Conservation (phyloP, 2,113 vertebrate species). For the Prolemur simus region DNA sequence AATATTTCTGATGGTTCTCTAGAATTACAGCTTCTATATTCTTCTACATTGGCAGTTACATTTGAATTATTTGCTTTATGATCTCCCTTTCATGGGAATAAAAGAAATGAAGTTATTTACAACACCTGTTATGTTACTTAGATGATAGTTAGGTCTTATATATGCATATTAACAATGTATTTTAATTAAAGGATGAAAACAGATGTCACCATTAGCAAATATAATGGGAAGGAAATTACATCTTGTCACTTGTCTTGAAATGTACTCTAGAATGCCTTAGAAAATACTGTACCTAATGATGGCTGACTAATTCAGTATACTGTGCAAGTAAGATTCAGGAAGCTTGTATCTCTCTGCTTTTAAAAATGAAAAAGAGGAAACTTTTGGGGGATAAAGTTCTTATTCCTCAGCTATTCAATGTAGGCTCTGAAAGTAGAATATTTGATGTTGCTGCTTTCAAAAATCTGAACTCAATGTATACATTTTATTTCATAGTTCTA, state of each 20-base stretch:
- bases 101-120: slow-evolving; percentile 55
- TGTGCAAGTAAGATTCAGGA: slow-evolving; percentile 11
- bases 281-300: slow-evolving; percentile 57
- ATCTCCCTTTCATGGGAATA: slow-evolving; percentile 33
- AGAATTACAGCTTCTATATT: background rate
- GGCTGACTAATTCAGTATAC: slow-evolving; percentile 43
- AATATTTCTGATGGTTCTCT: background rate
- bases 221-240: slow-evolving; percentile 75
- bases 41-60: background rate
- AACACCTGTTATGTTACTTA: slow-evolving; percentile 58
- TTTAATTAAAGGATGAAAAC: slow-evolving; percentile 77
- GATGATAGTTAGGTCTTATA: slow-evolving; percentile 26
- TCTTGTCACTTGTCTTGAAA: slow-evolving; percentile 73
- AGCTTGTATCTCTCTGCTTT: slow-evolving; percentile 36
- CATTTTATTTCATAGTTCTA: background rate
- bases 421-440: slow-evolving; percentile 10
- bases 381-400: background rate
- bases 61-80: slow-evolving; percentile 32
- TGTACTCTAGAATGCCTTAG: slow-evolving; percentile 36
- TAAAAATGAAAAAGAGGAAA: slow-evolving; percentile 25
- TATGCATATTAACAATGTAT: slow-evolving; percentile 53
- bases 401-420: slow-evolving; percentile 36
- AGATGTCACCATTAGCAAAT: slow-evolving; percentile 76
- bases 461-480: background rate
- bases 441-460: slow-evolving; percentile 3